A percentile compares a stretch with the other conserved stretches of the same genome.
Evolutionary conservation across 2,113 vertebrate species (phyloP).

Genomic region (Vanacampus margaritifer): DNA sequence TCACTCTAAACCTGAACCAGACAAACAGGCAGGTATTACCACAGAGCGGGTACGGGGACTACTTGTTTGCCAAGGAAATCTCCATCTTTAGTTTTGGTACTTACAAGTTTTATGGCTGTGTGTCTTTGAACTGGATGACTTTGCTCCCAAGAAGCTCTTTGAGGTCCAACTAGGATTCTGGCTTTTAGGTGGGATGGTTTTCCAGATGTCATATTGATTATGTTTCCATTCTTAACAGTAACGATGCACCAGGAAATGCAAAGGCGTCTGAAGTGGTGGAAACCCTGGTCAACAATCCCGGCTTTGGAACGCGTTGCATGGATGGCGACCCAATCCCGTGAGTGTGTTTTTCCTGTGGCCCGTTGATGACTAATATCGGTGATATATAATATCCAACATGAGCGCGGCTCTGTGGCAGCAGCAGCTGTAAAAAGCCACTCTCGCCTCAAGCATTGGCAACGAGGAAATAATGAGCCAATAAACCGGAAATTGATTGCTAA

Average conservation of each 20-base stretch:
- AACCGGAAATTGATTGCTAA: not conserved
- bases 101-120: too few relatives aligned
- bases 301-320: slow-evolving; percentile 95
- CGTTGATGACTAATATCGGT: not conserved
- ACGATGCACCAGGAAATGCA: slow-evolving; percentile 77
- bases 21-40: too few relatives aligned
- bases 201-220: not conserved
- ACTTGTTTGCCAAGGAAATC: too few relatives aligned
- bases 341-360: slow-evolving; percentile 57
- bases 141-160: too few relatives aligned
- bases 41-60: too few relatives aligned
- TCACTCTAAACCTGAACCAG: too few relatives aligned
- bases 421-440: not conserved
- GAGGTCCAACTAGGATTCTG: not conserved
- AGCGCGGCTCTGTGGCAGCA: not conserved
- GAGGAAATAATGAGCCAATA: not conserved
- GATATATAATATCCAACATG: not conserved
- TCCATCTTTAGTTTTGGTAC: too few relatives aligned
- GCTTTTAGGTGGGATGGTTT: not conserved
- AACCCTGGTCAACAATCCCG: slow-evolving; percentile 81
- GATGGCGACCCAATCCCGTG: slow-evolving; percentile 83
- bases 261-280: slow-evolving; percentile 77
- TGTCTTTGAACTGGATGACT: not conserved
- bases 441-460: not conserved
- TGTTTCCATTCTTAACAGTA: slow-evolving; percentile 66